Base-by-base conservation (phyloP, 2,797 vertebrate species). In the Chiroxiphia lanceolata region DNA sequence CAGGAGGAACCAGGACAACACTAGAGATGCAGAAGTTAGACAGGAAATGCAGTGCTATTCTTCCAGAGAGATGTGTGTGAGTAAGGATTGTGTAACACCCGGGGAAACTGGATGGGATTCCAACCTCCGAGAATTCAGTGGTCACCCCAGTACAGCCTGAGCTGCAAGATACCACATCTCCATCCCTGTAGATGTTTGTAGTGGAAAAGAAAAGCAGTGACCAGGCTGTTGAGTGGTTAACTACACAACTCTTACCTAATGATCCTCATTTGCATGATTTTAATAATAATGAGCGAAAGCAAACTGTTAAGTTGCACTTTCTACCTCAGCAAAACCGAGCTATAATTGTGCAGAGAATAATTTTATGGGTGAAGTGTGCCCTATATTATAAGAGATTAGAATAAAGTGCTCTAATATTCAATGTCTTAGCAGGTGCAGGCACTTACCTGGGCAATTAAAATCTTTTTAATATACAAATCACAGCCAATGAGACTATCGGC, bases 401-500 rank as follows among this genome's bases (percentile, higher is more conserved):
- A 97, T 97, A 97, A 98, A 98, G 97, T 97, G 95, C 97, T 98
- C 97, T 97, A 97, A 97, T 98, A 97, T 96, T 98, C 98, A 97
- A 94, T 96, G 97, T 98, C 98, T 98, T 98, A 98, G 97, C 98
- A 98, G 98, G 98, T 98, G 98, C 98, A 98, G 94, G 96, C 97
- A 98, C 97, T 98, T 98, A 98, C 98, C 98, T 98, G 98, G 94
- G 97, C 98, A 98, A 98, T 98, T 98, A 98, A 98, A 98, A 98
- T 92, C 97, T 98, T 97, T 97, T 98, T 98, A 98, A 98, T 98
- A 98, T 96, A 98, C 98, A 98, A 98, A 98, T 98, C 97, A 98
- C 97, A 98, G 95, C 96, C 97, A 98, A 96, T 93, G 96, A 97
- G 97, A 96, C 96, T 97, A 96, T 89, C 96, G 96, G 95, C 96